Percentiles rank a stretch among this genome's conserved stretches.
phyloP scores from a whole-genome alignment of 2,113 vertebrate species.

The Neodon shergylaensis region DNA sequence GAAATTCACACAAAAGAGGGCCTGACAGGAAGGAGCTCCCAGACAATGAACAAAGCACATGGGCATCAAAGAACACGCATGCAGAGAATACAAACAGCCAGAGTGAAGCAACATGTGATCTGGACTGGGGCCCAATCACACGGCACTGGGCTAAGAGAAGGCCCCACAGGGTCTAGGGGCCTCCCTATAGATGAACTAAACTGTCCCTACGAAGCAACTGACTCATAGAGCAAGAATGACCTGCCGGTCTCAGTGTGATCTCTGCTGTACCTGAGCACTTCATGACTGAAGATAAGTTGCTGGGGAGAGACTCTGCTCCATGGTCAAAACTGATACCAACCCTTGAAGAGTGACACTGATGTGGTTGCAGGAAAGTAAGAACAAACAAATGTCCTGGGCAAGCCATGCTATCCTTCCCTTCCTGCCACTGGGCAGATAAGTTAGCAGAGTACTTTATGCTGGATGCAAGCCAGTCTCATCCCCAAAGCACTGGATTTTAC shows the following conservation, averaged over 20 bases:
- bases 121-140: slow-evolving; percentile 17
- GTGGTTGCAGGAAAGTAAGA: not conserved
- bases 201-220: not conserved
- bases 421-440: slow-evolving; percentile 16
- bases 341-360: not conserved
- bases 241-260: not conserved
- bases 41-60: not conserved
- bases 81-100: slow-evolving; percentile 2
- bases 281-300: not conserved
- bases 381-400: slow-evolving; percentile 21
- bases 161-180: slow-evolving; percentile 23
- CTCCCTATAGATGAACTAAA: not conserved
- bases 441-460: slow-evolving; percentile 56
- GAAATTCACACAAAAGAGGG: slow-evolving; percentile 33
- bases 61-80: not conserved
- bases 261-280: not conserved
- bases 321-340: not conserved
- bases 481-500: slow-evolving; percentile 57
- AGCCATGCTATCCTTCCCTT: not conserved
- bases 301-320: not conserved
- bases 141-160: slow-evolving; percentile 31
- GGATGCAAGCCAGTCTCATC: slow-evolving; percentile 50
- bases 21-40: slow-evolving; percentile 10
- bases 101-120: not conserved
- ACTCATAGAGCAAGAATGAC: not conserved